A percentile compares a stretch with the other conserved stretches of the same genome.
Evolutionary conservation across 2,113 vertebrate species (phyloP).

Genomic region (Nestor notabilis): DNA sequence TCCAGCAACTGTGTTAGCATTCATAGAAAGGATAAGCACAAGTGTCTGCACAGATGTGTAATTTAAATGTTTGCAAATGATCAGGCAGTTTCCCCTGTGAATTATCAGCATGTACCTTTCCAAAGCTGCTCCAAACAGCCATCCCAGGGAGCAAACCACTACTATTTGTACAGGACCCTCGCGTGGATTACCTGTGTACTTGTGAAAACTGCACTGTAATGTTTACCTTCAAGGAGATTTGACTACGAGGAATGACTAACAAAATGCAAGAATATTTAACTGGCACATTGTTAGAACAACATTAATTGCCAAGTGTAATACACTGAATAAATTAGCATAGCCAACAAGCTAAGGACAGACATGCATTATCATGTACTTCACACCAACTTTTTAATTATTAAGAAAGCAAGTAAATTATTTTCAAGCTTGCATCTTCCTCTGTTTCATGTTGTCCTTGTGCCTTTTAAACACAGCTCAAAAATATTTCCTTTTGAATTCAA

Average conservation of each 20-base stretch:
- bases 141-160: neutral
- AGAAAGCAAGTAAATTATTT: slow-evolving; percentile 5
- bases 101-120: rapidly evolving
- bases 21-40: neutral
- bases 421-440: neutral
- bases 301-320: neutral
- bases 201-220: neutral
- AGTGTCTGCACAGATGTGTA: neutral
- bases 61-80: too few relatives aligned
- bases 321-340: slow-evolving; percentile 17
- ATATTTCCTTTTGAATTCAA: neutral
- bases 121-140: neutral
- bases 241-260: neutral
- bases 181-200: rapidly evolving
- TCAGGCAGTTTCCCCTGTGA: neutral
- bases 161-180: rapidly evolving
- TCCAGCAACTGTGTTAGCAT: neutral
- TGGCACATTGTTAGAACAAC: neutral
- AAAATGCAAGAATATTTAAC: neutral
- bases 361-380: neutral
- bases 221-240: neutral
- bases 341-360: neutral
- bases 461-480: neutral
- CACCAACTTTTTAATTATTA: slow-evolving; percentile 22
- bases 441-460: neutral